Base-by-base conservation (phyloP, 2,888 invertebrate genomes). In the Aethes cnicana region DNA sequence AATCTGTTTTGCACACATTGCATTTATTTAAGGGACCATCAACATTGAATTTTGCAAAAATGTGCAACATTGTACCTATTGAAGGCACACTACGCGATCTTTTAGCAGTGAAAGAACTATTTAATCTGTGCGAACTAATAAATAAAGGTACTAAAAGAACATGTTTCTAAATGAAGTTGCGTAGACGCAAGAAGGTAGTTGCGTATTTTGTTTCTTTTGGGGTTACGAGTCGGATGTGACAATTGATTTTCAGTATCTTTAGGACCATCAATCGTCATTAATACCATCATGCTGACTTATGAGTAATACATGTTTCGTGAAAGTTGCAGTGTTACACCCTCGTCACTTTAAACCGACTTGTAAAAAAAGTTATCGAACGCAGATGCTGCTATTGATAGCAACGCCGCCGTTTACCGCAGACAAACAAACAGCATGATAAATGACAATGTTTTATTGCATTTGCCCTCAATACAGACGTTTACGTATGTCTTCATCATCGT, bases 391-490 rank as follows among this genome's bases (percentile, higher is more conserved):
- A 75, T 77, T 77, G 79, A 83, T 81, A 84, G 74, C 73, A 78
- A 80, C 84, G 81, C 82, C 84, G 79, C 79, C 84, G 75, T 83
- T 83, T 80, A 85, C 87, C 87, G 74, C 87, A 81, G 67, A 77
- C 73, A 72, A 84, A 80, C 84, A 85, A 84, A 86, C 84, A 84
- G 77, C 63, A 67, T 87, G 87, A 89, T 87, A 86, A 88, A 89
- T 86, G 84, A 83, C 83, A 73, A 80, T 81, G 81, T 83, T 87
- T 87, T 84, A 86, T 83, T 79, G 84, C 74, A 64, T 74, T 81
- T 74, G 81, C 84, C 81, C 84, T 84, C 80, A 63, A 81, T 81
- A 76, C 69, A 69, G 77, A 77, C 72, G 77, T 69, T 84, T 77
- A 81, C 77, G 77, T 84, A 85, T 84, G 81, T 80, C 62, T 61